These are phyloP conservation scores for Trissonchulus latispiculum DNA, from an alignment of 2,888 invertebrate genomes.

Conservation along the genomic window DNA sequence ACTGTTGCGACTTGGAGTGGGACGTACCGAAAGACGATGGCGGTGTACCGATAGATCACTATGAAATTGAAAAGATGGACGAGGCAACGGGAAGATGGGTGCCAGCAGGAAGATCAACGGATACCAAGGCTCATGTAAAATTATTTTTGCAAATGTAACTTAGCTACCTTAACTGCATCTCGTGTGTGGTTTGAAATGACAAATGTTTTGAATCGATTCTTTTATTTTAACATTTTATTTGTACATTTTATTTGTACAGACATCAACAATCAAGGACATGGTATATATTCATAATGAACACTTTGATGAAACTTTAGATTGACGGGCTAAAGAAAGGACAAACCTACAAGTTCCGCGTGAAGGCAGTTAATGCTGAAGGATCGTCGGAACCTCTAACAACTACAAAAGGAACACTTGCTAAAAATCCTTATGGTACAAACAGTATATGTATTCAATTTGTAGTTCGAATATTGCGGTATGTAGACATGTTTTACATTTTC, in stretches of 20 bases:
- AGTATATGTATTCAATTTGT: no score
- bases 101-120: slow-evolving; percentile 65
- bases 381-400: slow-evolving; percentile 49
- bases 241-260: no score
- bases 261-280: no score
- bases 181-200: no score
- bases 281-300: no score
- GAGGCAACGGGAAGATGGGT: slow-evolving; percentile 82
- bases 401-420: slow-evolving; percentile 47
- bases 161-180: no score
- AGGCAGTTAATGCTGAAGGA: slow-evolving; percentile 52
- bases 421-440: slow-evolving; percentile 53
- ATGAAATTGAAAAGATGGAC: slow-evolving; percentile 72
- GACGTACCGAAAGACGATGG: slow-evolving; percentile 86
- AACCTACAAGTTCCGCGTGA: slow-evolving; percentile 51
- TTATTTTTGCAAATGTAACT: no score
- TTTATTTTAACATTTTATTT: no score
- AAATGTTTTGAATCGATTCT: no score
- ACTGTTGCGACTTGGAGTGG: slow-evolving; percentile 80
- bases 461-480: no score
- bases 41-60: slow-evolving; percentile 44
- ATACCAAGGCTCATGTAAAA: no score
- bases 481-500: no score
- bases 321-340: slow-evolving; percentile 43
- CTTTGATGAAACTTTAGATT: slow-evolving; percentile 29